Evolutionary conservation across 1,140 invertebrate genomes (phyloP).

Genomic region (Drosophila murphyi): DNA sequence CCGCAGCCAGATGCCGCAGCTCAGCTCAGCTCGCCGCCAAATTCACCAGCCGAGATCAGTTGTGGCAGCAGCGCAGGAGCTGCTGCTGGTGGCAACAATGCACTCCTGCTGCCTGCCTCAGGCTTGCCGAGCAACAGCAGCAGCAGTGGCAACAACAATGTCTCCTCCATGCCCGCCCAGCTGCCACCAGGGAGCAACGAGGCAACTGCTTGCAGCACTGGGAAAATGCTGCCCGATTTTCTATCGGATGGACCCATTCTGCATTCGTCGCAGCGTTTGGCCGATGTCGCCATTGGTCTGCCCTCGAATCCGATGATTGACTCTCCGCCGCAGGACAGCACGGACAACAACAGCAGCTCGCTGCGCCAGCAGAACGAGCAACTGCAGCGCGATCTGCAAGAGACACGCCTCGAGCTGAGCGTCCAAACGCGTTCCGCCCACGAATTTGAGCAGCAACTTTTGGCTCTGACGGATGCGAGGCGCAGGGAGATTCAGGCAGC

Average conservation of each 20-base stretch:
- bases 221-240: constrained; percentile 89
- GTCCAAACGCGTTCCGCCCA: constrained; percentile 86
- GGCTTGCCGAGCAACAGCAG: constrained; percentile 22
- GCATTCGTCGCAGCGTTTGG: constrained; percentile 84
- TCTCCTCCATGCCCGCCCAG: neutral
- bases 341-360: constrained; percentile 74
- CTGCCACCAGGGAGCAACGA: constrained; percentile 37
- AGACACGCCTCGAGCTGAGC: constrained; percentile 85
- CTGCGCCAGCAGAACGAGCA: constrained; percentile 86
- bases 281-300: constrained; percentile 84
- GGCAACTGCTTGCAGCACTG: constrained; percentile 41
- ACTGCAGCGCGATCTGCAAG: constrained; percentile 86
- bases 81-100: constrained; percentile 18
- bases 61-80: constrained; percentile 36
- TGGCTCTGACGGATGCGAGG: constrained; percentile 84
- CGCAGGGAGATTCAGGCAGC: constrained; percentile 79
- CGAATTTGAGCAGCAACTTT: constrained; percentile 86
- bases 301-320: constrained; percentile 79
- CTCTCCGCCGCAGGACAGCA: constrained; percentile 56
- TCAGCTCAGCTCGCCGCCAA: constrained; percentile 75
- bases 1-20: constrained; percentile 49
- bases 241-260: constrained; percentile 89
- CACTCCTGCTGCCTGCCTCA: constrained; percentile 22
- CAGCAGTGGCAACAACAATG: constrained; percentile 13
- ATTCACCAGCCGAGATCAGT: constrained; percentile 79